Conservation (phyloP, 2,888 invertebrate species). For the Aphelenchoides bicaudatus region DNA sequence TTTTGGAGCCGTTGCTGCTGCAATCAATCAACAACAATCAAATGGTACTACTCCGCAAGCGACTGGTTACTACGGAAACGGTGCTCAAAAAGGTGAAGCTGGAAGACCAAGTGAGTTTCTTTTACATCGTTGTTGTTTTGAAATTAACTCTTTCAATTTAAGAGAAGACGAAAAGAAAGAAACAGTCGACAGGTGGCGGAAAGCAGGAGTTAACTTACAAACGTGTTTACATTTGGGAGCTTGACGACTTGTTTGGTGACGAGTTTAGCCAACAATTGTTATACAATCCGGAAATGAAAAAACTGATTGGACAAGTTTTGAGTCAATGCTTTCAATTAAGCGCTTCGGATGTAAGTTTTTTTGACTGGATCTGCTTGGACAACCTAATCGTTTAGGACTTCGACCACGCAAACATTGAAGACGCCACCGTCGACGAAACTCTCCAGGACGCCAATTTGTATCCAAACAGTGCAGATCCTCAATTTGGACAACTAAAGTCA, state of each 20-base stretch:
- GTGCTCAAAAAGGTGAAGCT: too few relatives aligned
- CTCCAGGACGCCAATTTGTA: not conserved
- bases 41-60: not conserved
- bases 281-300: slow-evolving; percentile 1
- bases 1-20: too few relatives aligned
- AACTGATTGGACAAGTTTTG: slow-evolving; percentile 14
- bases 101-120: slow-evolving; percentile 10
- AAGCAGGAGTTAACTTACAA: slow-evolving; percentile 10
- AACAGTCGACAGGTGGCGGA: not conserved
- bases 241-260: slow-evolving; percentile 14
- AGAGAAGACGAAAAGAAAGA: slow-evolving; percentile 8
- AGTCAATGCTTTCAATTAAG: slow-evolving; percentile 9
- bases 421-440: slow-evolving; percentile 11
- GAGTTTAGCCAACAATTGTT: not conserved
- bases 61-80: not conserved
- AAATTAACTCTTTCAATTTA: too few relatives aligned
- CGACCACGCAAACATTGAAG: slow-evolving; percentile 18
- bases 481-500: too few relatives aligned
- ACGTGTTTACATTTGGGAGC: slow-evolving; percentile 17
- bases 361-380: not conserved
- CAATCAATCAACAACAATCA: too few relatives aligned
- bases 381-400: not conserved
- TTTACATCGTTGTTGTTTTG: too few relatives aligned
- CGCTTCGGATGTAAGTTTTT: not conserved
- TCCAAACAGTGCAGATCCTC: not conserved